These are phyloP conservation scores for Hanleya hanleyi DNA, from an alignment of 2,888 invertebrate genomes.

Conservation along the genomic window DNA sequence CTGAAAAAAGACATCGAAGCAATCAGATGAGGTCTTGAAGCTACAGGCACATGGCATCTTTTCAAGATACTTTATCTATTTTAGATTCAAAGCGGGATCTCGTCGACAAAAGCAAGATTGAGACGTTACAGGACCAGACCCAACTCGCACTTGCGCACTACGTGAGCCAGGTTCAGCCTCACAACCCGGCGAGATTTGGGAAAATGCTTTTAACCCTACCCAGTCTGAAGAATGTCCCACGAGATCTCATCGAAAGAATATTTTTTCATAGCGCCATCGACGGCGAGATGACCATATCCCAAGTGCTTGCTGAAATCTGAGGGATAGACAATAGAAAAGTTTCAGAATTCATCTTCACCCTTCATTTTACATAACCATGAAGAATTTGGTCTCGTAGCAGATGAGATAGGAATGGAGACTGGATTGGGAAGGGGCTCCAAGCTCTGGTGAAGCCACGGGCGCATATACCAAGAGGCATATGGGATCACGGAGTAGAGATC, in stretches of 20 bases:
- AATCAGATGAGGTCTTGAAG: too few relatives aligned
- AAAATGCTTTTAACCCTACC: conserved; percentile 44
- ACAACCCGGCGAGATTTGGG: conserved; percentile 44
- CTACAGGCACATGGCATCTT: too few relatives aligned
- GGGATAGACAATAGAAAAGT: too few relatives aligned
- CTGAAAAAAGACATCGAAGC: too few relatives aligned
- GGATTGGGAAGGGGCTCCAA: too few relatives aligned
- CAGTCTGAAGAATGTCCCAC: conserved; percentile 29
- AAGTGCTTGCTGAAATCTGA: neutral
- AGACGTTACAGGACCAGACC: conserved; percentile 46
- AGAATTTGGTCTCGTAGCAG: too few relatives aligned
- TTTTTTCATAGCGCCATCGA: conserved; percentile 24
- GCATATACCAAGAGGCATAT: too few relatives aligned
- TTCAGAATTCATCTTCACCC: too few relatives aligned
- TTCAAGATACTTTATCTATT: conserved; percentile 12
- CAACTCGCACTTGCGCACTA: conserved; percentile 51
- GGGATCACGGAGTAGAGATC: too few relatives aligned
- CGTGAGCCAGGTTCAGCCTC: conserved; percentile 37
- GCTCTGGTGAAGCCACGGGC: too few relatives aligned
- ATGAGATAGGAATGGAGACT: too few relatives aligned
- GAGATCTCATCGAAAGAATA: conserved; percentile 26
- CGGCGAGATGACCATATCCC: conserved; percentile 1
- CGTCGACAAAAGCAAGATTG: conserved; percentile 33
- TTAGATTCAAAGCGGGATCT: conserved; percentile 37
- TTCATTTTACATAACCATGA: too few relatives aligned